These are phyloP conservation scores for Idaea straminata DNA, from an alignment of 2,888 invertebrate species.

Conservation along the genomic window DNA sequence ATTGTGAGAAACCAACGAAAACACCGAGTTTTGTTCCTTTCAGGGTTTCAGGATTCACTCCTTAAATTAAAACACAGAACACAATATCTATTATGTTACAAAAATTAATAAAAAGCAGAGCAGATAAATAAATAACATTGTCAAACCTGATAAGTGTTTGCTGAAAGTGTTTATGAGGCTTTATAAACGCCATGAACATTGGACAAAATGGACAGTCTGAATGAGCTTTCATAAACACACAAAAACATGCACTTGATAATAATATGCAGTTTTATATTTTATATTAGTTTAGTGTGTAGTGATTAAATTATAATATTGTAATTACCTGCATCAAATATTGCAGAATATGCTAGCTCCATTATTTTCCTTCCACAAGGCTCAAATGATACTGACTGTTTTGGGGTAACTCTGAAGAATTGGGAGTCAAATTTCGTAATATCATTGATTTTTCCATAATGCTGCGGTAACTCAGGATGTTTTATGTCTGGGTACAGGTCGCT, in stretches of 20 bases:
- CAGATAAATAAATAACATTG: no score
- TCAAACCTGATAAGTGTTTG: no score
- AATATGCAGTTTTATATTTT: no score
- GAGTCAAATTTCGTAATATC: constrained; percentile 83
- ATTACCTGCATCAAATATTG: constrained; percentile 83
- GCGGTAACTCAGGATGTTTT: constrained; percentile 82
- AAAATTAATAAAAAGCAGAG: no score
- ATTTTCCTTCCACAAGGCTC: constrained; percentile 85
- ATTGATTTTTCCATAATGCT: constrained; percentile 81
- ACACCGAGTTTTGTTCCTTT: constrained; percentile 75
- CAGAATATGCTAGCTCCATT: constrained; percentile 84
- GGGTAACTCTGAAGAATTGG: constrained; percentile 83
- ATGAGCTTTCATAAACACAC: no score
- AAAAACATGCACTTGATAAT: no score
- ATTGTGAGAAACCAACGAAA: constrained; percentile 61
- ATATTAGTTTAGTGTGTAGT: no score
- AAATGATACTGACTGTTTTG: constrained; percentile 81
- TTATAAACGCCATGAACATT: no score
- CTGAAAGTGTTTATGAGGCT: no score
- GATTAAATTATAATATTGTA: background rate
- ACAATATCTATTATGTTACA: no score
- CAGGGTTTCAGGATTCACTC: constrained; percentile 58
- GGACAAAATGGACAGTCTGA: no score
- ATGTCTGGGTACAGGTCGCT: constrained; percentile 78
- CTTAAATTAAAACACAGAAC: no score